Conservation (phyloP, 2,113 vertebrate species). For the Abramis brama region DNA sequence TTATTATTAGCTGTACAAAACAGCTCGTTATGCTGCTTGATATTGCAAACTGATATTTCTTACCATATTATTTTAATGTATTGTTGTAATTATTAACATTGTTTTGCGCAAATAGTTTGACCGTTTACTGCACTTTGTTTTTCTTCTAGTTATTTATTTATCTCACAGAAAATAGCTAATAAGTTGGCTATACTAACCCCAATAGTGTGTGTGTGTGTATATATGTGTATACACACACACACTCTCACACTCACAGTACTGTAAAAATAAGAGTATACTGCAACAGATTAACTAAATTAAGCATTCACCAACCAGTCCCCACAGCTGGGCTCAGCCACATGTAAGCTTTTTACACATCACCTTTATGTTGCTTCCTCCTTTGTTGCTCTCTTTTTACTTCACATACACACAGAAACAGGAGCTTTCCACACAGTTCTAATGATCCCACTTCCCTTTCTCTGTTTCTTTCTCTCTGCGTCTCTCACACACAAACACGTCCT, state of each 20-base stretch:
- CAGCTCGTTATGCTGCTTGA: too few relatives aligned
- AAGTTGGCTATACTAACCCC: too few relatives aligned
- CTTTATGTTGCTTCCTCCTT: conserved; percentile 15
- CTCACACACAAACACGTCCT: conserved; percentile 11
- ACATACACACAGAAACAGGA: not conserved
- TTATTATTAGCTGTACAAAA: too few relatives aligned
- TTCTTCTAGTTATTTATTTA: too few relatives aligned
- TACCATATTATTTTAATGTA: too few relatives aligned
- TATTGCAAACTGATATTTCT: too few relatives aligned
- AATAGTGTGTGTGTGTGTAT: not conserved
- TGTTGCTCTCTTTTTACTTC: conserved; percentile 2
- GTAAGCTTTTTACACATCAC: not conserved
- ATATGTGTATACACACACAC: not conserved
- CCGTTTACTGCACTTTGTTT: too few relatives aligned
- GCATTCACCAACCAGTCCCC: conserved; percentile 4
- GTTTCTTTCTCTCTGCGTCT: not conserved
- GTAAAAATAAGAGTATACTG: not conserved
- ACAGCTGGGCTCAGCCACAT: not conserved
- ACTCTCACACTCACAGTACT: too few relatives aligned
- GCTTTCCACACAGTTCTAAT: conserved; percentile 15
- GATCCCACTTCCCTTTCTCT: conserved; percentile 19
- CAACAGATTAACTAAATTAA: not conserved
- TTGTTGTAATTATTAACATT: too few relatives aligned
- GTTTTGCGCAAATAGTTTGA: too few relatives aligned
- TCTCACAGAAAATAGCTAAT: too few relatives aligned